Evolutionary conservation across 2,888 invertebrate species (phyloP).

Genomic region (Nephrotoma guestfalica): DNA sequence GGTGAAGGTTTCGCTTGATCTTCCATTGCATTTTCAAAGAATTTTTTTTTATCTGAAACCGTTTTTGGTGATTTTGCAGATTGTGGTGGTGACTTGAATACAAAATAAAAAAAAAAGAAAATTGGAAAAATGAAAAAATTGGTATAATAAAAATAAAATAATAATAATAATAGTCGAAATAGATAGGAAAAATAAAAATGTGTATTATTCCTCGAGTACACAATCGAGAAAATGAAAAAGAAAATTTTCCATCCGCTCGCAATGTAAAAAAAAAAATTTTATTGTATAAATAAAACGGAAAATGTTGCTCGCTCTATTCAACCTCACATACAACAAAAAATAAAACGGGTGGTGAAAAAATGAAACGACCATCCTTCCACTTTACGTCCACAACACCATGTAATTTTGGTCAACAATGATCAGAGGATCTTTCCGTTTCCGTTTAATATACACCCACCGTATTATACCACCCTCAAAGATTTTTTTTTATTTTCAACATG

Average conservation of each 20-base stretch:
- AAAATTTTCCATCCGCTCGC: background rate
- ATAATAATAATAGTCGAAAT: background rate
- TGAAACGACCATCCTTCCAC: background rate
- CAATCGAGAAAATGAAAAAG: background rate
- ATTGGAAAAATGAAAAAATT: background rate
- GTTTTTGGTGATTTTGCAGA: conserved; percentile 64
- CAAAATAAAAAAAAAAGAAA: conserved; percentile 16
- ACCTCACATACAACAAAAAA: background rate
- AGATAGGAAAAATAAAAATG: background rate
- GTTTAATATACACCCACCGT: background rate
- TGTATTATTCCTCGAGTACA: background rate
- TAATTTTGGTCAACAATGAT: background rate
- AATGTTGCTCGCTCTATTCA: background rate
- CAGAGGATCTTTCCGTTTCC: background rate
- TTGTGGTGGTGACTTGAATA: conserved; percentile 41
- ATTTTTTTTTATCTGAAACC: conserved; percentile 85
- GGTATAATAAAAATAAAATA: background rate
- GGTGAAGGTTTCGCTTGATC: conserved; percentile 74
- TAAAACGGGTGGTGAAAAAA: background rate
- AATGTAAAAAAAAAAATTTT: background rate
- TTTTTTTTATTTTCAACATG: background rate
- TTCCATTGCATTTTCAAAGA: conserved; percentile 93
- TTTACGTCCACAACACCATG: background rate
- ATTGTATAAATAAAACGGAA: background rate
- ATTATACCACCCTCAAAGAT: background rate